These are phyloP conservation scores for Diabrotica virgifera DNA, from an alignment of 1,140 invertebrate species.

Conservation along the genomic window DNA sequence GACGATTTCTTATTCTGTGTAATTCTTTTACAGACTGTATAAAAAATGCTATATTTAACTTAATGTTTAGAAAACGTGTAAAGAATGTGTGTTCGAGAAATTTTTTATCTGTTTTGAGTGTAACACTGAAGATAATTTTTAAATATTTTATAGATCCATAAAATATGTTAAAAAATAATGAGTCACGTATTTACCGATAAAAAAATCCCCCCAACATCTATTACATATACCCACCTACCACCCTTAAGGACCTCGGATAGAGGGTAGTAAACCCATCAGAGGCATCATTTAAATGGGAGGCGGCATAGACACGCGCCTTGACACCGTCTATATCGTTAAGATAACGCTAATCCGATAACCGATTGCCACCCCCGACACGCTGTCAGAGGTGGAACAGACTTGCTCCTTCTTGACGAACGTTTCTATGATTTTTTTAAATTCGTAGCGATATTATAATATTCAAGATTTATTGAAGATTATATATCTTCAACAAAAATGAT, in stretches of 20 bases:
- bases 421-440: too few relatives aligned
- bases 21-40: too few relatives aligned
- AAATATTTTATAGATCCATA: neutral
- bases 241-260: too few relatives aligned
- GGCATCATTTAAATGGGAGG: constrained; percentile 8
- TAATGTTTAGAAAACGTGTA: too few relatives aligned
- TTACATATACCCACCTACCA: neutral
- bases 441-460: too few relatives aligned
- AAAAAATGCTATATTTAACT: too few relatives aligned
- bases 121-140: too few relatives aligned
- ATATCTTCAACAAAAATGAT: too few relatives aligned
- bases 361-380: constrained; percentile 34
- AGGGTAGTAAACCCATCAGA: neutral
- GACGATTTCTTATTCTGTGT: too few relatives aligned
- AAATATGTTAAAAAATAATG: neutral
- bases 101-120: too few relatives aligned
- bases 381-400: neutral
- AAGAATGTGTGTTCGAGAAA: too few relatives aligned
- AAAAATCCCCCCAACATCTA: neutral
- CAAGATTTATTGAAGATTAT: too few relatives aligned
- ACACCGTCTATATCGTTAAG: constrained; percentile 43
- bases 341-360: constrained; percentile 46
- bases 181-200: neutral
- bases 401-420: neutral
- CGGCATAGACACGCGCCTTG: constrained; percentile 14